Evolutionary conservation across 2,888 invertebrate genomes (phyloP).

Genomic region (Carabus problematicus): DNA sequence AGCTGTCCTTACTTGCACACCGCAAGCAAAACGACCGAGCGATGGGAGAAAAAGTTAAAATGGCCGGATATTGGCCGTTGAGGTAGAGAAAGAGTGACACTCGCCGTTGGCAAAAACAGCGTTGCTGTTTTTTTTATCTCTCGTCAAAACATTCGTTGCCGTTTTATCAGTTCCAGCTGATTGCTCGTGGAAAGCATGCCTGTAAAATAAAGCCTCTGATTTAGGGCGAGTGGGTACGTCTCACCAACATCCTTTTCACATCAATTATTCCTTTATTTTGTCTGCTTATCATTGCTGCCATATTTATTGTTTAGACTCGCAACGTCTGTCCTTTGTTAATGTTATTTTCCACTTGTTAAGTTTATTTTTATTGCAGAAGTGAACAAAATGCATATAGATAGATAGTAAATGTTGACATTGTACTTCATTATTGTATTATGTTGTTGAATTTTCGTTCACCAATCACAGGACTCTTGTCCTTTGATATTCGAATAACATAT

Average conservation of each 20-base stretch:
- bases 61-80: no score
- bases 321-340: neutral
- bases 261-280: neutral
- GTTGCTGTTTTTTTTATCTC: no score
- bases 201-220: neutral
- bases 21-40: no score
- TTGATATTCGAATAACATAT: conserved; percentile 2
- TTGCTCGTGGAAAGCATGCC: conserved; percentile 2
- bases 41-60: no score
- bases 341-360: neutral
- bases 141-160: neutral
- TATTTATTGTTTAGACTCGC: neutral
- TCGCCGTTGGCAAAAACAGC: no score
- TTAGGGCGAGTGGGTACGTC: no score
- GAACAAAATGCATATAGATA: no score
- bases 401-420: no score
- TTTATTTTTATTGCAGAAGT: neutral
- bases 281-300: neutral
- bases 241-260: neutral
- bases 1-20: no score
- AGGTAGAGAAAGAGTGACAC: no score
- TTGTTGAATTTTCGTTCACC: neutral
- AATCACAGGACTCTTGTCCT: neutral
- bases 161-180: neutral
- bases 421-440: neutral